Percentiles rank a stretch among this genome's conserved stretches.
Evolutionary conservation across 2,888 invertebrate genomes (phyloP).

Genomic region (Byasa hedistus): DNA sequence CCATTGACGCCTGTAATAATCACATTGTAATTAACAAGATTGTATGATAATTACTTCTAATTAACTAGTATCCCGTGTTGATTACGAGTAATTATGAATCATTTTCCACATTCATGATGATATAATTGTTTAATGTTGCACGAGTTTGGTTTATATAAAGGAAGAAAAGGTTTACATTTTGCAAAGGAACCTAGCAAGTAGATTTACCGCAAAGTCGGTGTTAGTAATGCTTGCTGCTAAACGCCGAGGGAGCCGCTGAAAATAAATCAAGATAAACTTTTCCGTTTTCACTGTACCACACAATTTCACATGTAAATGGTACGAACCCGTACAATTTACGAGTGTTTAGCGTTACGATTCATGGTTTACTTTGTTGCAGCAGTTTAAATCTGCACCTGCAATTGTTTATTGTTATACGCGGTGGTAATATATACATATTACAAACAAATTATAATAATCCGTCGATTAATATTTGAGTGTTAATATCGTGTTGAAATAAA

Average conservation of each 20-base stretch:
- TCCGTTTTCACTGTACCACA: slow-evolving; percentile 26
- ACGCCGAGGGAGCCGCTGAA: slow-evolving; percentile 14
- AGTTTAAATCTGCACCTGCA: slow-evolving; percentile 41
- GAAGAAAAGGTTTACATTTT: background rate
- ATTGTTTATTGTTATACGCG: background rate
- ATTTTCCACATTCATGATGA: no score
- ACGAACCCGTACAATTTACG: slow-evolving; percentile 11
- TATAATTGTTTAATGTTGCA: no score
- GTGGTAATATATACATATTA: background rate
- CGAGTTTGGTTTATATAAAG: no score
- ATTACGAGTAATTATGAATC: no score
- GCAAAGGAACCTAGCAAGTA: slow-evolving; percentile 1
- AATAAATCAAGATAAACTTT: slow-evolving; percentile 30
- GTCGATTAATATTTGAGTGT: no score
- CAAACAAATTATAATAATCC: no score
- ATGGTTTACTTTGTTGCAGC: slow-evolving; percentile 10
- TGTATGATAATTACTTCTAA: no score
- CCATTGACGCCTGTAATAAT: no score
- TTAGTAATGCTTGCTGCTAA: slow-evolving; percentile 25
- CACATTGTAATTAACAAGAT: no score
- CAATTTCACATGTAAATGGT: slow-evolving; percentile 26
- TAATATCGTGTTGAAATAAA: no score
- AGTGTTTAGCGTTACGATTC: slow-evolving; percentile 13
- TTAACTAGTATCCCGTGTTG: no score
- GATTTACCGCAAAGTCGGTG: slow-evolving; percentile 2